Percentiles rank a stretch among this genome's conserved stretches.
Conservation (phyloP, 2,888 invertebrate genomes). For the Allolobophora icterica region DNA sequence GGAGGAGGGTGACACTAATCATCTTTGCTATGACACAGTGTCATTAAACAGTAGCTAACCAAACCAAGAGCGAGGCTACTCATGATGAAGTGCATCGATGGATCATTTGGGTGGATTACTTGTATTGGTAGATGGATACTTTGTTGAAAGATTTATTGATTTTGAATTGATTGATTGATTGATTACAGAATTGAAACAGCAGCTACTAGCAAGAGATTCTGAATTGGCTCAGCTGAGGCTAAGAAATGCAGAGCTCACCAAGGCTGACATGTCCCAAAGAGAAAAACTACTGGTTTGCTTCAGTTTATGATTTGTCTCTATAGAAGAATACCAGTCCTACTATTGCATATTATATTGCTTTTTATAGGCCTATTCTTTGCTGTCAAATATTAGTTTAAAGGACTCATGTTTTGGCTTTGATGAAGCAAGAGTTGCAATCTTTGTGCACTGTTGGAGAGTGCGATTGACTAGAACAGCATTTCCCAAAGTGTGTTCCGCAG, state of each 20-base stretch:
- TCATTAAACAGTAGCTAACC: too few relatives aligned
- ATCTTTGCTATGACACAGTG: too few relatives aligned
- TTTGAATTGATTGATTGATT: neutral
- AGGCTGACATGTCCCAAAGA: neutral
- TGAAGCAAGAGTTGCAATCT: neutral
- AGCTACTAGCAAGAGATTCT: conserved; percentile 12
- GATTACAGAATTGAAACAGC: conserved; percentile 14
- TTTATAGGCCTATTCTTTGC: neutral
- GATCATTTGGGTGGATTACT: too few relatives aligned
- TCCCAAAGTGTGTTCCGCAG: too few relatives aligned
- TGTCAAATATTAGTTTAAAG: neutral
- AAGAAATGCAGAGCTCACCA: neutral
- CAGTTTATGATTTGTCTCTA: too few relatives aligned
- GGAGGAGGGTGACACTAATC: too few relatives aligned
- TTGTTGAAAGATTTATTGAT: neutral
- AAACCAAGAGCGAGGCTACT: neutral
- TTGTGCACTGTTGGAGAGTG: neutral
- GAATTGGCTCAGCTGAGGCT: neutral
- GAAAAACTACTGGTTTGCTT: neutral
- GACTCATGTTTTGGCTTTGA: neutral
- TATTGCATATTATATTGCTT: neutral
- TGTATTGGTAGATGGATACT: neutral
- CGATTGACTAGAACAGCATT: neutral
- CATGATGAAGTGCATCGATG: neutral
- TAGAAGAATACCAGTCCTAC: too few relatives aligned